Evolutionary conservation across 2,888 invertebrate species (phyloP), one percentile per base, ranked within the genome.

Genomic region (Plagodis dolabraria): DNA sequence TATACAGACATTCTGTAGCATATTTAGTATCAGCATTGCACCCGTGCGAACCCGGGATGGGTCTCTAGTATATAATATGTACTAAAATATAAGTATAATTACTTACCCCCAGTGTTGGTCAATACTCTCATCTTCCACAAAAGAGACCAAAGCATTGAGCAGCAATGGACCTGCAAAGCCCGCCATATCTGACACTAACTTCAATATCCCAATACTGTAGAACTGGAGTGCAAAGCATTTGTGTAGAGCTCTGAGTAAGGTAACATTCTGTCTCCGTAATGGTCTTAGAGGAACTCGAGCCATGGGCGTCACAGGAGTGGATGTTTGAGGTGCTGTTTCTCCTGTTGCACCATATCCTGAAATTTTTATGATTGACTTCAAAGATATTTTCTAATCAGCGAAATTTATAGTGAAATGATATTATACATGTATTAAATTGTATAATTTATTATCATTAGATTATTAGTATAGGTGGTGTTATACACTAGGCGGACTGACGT

Each of bases 91-190:
- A 38, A n/a, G 8, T 35, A 7, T 34, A 57, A 38, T 33, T 57
- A 12, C n/a, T 93, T 92, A 97, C 97, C 96, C 78, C 95, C 85
- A 72, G 75, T 93, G 93, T 57, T 94, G 85, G 66, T 95, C 94
- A 70, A 96, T 95, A 35, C 93, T 91, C 69, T 94, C 94, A 71
- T 95, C 94, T 82, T 97, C 96, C 62, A 98, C 95, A 79, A 96
- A 98, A 33, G 93, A 90, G 2, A 99, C 95, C 35, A 99, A 91
- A 75, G 93, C 94, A 78, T 97, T 98, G 0, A 99, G 93, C 38
- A 99, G 89, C 60, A 99, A 86, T 0, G 99, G 99, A 0, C 98
- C 98, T 22, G 96, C 96, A 89, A 99, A 99, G 0, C 96, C 96
- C 4, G 96, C 93, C 75, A 94, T 94, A 80, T 99, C 99, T 0